Evolutionary conservation across 2,113 vertebrate genomes (phyloP).

Genomic region (Anseranas semipalmata): DNA sequence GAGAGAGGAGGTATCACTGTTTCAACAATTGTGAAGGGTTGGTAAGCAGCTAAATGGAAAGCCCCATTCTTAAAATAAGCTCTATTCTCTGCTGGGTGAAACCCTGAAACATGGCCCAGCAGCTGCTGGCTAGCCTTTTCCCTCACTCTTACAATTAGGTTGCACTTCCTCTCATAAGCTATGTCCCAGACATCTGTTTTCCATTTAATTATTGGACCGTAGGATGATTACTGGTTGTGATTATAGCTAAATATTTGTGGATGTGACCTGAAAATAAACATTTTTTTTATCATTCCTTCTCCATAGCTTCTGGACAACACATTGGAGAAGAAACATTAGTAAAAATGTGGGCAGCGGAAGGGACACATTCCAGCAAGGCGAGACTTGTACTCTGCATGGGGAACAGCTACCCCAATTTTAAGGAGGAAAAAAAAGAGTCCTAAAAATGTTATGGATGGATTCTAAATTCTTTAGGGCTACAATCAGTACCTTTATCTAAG

Average conservation of each 20-base stretch:
- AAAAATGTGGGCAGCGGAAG: neutral
- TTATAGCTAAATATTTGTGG: conserved; percentile 11
- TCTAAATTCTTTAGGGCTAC: conserved; percentile 30
- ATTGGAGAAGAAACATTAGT: neutral
- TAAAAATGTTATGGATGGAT: neutral
- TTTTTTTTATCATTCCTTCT: neutral
- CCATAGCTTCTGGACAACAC: conserved; percentile 1
- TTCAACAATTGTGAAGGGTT: neutral
- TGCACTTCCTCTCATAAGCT: conserved; percentile 11
- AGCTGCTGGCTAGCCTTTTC: neutral
- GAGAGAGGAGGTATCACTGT: neutral
- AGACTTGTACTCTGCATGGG: neutral
- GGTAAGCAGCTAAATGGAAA: conserved; percentile 8
- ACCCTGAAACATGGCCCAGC: neutral
- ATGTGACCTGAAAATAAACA: conserved; percentile 42
- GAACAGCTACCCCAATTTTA: neutral
- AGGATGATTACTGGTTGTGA: conserved; percentile 5
- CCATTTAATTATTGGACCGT: conserved; percentile 34
- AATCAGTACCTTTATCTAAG: neutral
- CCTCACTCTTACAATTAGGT: conserved; percentile 1
- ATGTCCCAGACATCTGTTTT: conserved; percentile 54
- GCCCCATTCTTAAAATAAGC: neutral
- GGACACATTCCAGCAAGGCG: neutral
- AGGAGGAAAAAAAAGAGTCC: neutral
- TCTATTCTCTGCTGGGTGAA: neutral